A percentile compares a stretch with the other conserved stretches of the same genome.
These are phyloP conservation scores for Ariopsis seemanni DNA, from an alignment of 2,113 vertebrate species.

Conservation along the genomic window DNA sequence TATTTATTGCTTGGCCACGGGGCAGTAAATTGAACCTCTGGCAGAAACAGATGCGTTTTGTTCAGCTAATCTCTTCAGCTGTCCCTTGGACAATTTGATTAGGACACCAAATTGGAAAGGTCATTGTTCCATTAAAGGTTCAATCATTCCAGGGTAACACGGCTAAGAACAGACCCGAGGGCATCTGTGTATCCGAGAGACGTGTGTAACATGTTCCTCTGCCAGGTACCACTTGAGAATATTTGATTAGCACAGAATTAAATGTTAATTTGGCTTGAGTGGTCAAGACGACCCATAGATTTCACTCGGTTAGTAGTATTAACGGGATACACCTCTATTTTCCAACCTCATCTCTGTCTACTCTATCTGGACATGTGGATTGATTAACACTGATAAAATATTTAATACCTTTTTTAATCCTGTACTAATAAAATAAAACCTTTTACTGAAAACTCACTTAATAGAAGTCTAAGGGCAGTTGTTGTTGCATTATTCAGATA, in stretches of 20 bases:
- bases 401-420: no score
- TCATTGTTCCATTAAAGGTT: slow-evolving; percentile 59
- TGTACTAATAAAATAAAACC: background rate
- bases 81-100: slow-evolving; percentile 59
- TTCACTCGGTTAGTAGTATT: background rate
- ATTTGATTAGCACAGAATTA: background rate
- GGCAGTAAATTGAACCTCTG: slow-evolving; percentile 11
- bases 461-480: background rate
- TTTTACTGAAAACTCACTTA: background rate
- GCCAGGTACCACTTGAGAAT: background rate
- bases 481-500: background rate
- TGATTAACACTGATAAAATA: background rate
- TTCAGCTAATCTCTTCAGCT: slow-evolving; percentile 44
- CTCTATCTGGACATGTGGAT: background rate
- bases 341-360: background rate
- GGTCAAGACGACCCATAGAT: background rate
- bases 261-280: background rate
- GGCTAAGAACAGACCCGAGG: slow-evolving; percentile 39
- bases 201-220: background rate
- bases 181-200: background rate
- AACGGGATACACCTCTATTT: background rate
- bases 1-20: slow-evolving; percentile 16
- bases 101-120: slow-evolving; percentile 65
- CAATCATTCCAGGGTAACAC: slow-evolving; percentile 1
- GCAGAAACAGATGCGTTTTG: slow-evolving; percentile 49